Evolutionary conservation across 1,140 invertebrate species (phyloP).

Genomic region (Euura saliciscinereae): DNA sequence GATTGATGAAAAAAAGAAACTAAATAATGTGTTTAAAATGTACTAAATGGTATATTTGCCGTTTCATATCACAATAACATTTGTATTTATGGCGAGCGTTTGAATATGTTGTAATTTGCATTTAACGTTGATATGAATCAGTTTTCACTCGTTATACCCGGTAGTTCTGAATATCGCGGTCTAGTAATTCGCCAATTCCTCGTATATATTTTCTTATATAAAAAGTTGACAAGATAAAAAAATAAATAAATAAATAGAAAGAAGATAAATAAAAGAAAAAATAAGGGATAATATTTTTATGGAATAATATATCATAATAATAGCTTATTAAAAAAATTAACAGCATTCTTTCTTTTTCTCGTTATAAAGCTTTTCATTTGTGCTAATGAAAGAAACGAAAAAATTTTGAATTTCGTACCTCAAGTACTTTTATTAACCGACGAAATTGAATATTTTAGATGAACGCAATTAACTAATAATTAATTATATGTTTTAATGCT

Average conservation of each 20-base stretch:
- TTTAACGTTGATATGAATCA: background rate
- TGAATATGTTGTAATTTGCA: background rate
- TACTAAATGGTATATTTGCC: background rate
- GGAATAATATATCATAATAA: background rate
- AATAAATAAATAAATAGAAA: background rate
- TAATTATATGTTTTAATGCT: background rate
- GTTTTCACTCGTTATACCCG: background rate
- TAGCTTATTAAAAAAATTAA: background rate
- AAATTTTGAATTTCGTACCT: too few species aligned
- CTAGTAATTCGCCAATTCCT: background rate
- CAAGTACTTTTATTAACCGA: background rate
- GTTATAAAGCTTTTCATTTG: too few species aligned
- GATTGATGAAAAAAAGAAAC: background rate
- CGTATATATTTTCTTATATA: background rate
- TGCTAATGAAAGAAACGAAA: too few species aligned
- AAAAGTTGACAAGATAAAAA: background rate
- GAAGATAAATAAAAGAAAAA: background rate
- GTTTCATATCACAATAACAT: background rate
- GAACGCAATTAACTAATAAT: background rate
- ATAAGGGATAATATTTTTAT: background rate
- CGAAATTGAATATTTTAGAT: background rate
- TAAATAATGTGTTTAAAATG: background rate
- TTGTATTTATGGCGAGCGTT: background rate
- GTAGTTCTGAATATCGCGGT: background rate
- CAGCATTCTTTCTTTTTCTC: background rate